Evolutionary conservation across 2,797 vertebrate genomes (phyloP), one percentile per base, ranked within the genome.

Genomic region (Centropyge bicolor): DNA sequence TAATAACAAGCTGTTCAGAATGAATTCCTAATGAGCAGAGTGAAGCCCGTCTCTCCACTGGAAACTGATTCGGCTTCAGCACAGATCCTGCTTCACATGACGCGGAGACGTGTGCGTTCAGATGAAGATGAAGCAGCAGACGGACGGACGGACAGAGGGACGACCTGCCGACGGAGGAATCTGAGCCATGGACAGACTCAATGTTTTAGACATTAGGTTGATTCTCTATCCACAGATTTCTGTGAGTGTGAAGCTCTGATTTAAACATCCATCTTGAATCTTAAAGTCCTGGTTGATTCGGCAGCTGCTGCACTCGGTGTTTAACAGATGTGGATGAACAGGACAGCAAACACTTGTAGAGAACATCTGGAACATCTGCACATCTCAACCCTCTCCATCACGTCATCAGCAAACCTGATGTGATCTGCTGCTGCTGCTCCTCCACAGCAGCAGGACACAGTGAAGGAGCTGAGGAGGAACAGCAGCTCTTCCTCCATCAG

Each of bases 1-100:
- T 93, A 93, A 94, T 93, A 94, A 92, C 92, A 94, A 90, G 91
- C 93, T 93, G 92, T 92, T 93, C 89, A 89, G 84, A 91, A 91
- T 87, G 91, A 90, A 93, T 92, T 86, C 77, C 83, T 86, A 90
- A 92, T 92, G 91, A 91, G 87, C 64, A 69, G 66, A 68, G 70
- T 67, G 83, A 86, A 84, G 75, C 90, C 70, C 45, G 49, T 45
- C 80, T 78, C 78, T 41, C 68, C 66, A 35, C 24, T 71, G 82
- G 73, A 85, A 76, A 55, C 54, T 20, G 66, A 48, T 62, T 57
- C 64, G 51, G 74, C 17, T 49, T 61, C 64, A n/a, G 64, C 27
- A 64, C 41, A 78, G 61, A 80, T 36, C 51, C 64, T 16, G 60
- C 56, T 35, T 60, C 80, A 68, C 49, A 65, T 4, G 8, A 63